These are phyloP conservation scores for Harpalus rufipes DNA, from an alignment of 2,888 invertebrate genomes.

Conservation along the genomic window DNA sequence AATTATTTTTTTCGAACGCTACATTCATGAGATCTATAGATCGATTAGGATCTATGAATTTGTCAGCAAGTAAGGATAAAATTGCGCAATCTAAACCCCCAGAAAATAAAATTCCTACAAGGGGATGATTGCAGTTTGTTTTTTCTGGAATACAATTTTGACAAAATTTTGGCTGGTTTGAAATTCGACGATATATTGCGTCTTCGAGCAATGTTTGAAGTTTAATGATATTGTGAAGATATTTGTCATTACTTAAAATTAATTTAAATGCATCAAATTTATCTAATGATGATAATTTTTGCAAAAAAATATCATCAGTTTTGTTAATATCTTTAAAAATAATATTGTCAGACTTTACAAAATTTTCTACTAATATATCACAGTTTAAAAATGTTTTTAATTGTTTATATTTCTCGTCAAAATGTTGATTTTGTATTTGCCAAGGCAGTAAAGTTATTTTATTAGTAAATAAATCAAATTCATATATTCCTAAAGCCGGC, in stretches of 20 bases:
- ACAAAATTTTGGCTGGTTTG: constrained; percentile 82
- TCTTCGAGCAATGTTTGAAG: constrained; percentile 79
- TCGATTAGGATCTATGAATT: constrained; percentile 82
- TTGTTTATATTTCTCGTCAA: constrained; percentile 73
- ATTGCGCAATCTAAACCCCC: constrained; percentile 98
- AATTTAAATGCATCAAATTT: constrained; percentile 74
- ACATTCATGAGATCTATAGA: constrained; percentile 96
- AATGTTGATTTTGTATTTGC: constrained; percentile 74
- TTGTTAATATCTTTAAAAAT: constrained; percentile 36
- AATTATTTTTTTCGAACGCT: constrained; percentile 86
- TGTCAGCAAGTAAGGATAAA: constrained; percentile 88
- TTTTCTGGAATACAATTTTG: constrained; percentile 78
- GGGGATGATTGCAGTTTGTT: constrained; percentile 75
- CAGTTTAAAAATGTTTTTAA: constrained; percentile 73
- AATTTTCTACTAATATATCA: constrained; percentile 48
- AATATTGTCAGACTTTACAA: background rate
- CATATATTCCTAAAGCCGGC: constrained; percentile 82
- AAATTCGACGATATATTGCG: constrained; percentile 81
- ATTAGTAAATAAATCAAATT: constrained; percentile 76
- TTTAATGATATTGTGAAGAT: constrained; percentile 76
- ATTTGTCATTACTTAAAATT: constrained; percentile 72
- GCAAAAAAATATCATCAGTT: constrained; percentile 68
- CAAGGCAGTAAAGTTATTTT: constrained; percentile 77
- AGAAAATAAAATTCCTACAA: constrained; percentile 88
- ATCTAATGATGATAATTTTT: constrained; percentile 68